Percentiles rank a stretch among this genome's conserved stretches.
phyloP scores from a whole-genome alignment of 2,888 invertebrate genomes.

The Papilio demoleus region DNA sequence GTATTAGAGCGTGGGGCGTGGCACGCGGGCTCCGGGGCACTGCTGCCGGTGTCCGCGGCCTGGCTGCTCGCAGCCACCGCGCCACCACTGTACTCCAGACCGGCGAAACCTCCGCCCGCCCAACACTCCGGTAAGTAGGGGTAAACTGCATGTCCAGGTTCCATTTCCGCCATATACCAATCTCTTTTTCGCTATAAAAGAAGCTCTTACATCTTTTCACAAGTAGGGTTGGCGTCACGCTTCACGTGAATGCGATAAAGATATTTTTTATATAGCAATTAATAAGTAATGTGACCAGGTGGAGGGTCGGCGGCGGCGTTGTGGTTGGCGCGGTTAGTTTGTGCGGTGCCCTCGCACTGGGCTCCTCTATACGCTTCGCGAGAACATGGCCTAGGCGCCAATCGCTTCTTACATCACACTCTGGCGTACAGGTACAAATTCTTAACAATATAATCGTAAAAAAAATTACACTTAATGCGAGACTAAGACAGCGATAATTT shows the following conservation, averaged over 20 bases:
- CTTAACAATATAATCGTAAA: too few relatives aligned
- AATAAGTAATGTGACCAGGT: too few relatives aligned
- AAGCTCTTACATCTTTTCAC: too few relatives aligned
- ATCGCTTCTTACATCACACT: constrained; percentile 94
- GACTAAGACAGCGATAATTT: too few relatives aligned
- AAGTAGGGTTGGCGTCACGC: too few relatives aligned
- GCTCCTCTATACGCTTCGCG: constrained; percentile 91
- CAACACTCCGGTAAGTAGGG: constrained; percentile 51
- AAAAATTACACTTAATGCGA: too few relatives aligned
- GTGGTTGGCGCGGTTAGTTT: constrained; percentile 86
- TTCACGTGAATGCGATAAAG: too few relatives aligned
- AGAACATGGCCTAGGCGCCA: constrained; percentile 93
- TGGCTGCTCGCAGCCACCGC: constrained; percentile 88
- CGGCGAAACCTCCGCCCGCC: constrained; percentile 60
- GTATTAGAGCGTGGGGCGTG: constrained; percentile 81
- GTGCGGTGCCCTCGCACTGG: constrained; percentile 92
- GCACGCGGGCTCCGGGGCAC: constrained; percentile 57
- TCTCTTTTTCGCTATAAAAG: too few relatives aligned
- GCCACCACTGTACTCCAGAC: constrained; percentile 82
- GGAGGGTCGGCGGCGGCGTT: constrained; percentile 80
- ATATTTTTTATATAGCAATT: too few relatives aligned
- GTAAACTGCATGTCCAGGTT: too few relatives aligned
- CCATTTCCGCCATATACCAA: too few relatives aligned
- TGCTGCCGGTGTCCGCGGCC: constrained; percentile 86
- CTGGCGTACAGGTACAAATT: constrained; percentile 85